Conservation (phyloP, 2,888 invertebrate genomes). For the Spilosoma lubricipeda region DNA sequence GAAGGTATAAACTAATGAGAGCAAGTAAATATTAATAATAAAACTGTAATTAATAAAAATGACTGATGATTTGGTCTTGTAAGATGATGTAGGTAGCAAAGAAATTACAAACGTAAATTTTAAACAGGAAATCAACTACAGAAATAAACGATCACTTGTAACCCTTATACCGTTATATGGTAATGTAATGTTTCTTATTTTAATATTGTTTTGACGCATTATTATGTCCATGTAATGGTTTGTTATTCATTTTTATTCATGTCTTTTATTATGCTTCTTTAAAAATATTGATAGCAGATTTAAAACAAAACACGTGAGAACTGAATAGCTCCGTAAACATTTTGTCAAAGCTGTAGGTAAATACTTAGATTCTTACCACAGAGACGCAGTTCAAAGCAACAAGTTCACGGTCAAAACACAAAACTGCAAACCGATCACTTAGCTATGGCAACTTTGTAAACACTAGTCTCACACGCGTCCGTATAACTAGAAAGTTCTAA, state of each 20-base stretch:
- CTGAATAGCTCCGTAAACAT: not conserved
- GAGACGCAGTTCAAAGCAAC: slow-evolving; percentile 65
- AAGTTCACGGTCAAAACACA: slow-evolving; percentile 73
- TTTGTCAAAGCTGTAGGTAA: not conserved
- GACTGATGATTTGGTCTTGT: not conserved
- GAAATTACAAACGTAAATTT: not conserved
- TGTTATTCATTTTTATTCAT: not conserved
- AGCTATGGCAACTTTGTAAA: slow-evolving; percentile 75
- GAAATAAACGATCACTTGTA: not conserved
- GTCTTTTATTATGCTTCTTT: not conserved
- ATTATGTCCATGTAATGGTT: not conserved
- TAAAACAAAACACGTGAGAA: not conserved
- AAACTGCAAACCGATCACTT: slow-evolving; percentile 66
- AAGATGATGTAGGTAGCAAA: not conserved
- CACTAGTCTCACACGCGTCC: slow-evolving; percentile 64
- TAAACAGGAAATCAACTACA: not conserved
- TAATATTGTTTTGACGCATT: not conserved
- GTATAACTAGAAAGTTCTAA: slow-evolving; percentile 28
- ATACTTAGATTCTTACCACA: slow-evolving; percentile 60
- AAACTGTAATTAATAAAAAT: not conserved
- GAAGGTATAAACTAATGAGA: not conserved
- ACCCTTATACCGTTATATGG: not conserved
- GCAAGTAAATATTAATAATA: not conserved
- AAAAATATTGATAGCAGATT: not conserved
- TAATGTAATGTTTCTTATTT: not conserved